Base-by-base conservation (phyloP, 2,888 invertebrate genomes). In the Chrysopilus asiliformis region DNA sequence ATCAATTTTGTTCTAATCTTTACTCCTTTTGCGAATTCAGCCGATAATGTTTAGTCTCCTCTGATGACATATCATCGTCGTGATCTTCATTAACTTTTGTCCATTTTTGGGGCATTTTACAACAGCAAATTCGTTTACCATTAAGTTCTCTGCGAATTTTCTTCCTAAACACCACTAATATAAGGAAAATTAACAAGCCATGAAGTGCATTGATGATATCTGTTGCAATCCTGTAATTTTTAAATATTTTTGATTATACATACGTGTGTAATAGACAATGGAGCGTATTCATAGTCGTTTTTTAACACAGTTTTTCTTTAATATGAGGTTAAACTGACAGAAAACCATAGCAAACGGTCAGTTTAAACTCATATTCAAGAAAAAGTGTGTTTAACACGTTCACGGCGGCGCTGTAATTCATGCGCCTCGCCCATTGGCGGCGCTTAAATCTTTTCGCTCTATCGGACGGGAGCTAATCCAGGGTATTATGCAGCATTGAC, bases 131-230 rank as follows among this genome's bases (percentile, higher is more conserved):
- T 30, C 40, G 49, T 37, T 51, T 55, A 15, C 53, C 56, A 2
- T 68, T 70, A 32, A 75, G 49, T 2, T 68, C 64, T 42, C 68
- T 64, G 8, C 72, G 47, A 0, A 69, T 69, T 5, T 68, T 59
- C 43, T 65, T 66, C 7, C 74, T 59, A 44, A 70, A 68, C 22
- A 72, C 64, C n/a, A 76, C 71, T 39, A 75, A 53, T 27, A 75
- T 53, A 17, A 74, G 41, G 53, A 76, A 76, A 47, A 75, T 70
- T 26, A 74, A 45, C n/a, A 72, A 46, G 0, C 77, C 77, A 60
- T 76, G 74, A 4, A 74, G 56, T 2, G 66, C 57, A 57, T 76
- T 77, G 43, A 74, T 56, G 25, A 70, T 55, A 56, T 77, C 76
- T 3, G 70, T 56, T 16, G 73, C 53, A 6, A 66, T 53, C 71